Evolutionary conservation across 1,140 invertebrate species (phyloP).

Genomic region (Apis florea): DNA sequence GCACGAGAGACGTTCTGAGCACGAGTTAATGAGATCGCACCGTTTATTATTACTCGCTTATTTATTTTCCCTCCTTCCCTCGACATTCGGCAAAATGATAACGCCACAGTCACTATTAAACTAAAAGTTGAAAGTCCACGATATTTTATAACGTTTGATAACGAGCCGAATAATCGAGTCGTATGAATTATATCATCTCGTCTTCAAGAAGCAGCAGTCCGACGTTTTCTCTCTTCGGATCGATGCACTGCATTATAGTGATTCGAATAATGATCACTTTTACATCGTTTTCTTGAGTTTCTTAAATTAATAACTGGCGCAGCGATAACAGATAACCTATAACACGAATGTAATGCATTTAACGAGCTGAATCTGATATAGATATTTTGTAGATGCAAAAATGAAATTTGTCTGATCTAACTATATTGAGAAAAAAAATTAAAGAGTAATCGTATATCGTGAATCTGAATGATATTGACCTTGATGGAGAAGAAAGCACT

Average conservation of each 20-base stretch:
- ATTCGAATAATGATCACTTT: neutral
- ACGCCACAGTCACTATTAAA: neutral
- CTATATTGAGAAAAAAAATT: neutral
- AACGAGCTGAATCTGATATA: too few relatives aligned
- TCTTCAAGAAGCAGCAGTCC: neutral
- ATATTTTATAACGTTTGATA: conserved; percentile 28
- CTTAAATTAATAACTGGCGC: neutral
- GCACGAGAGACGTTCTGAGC: conserved; percentile 20
- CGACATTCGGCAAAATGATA: conserved; percentile 12
- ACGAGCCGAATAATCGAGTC: neutral
- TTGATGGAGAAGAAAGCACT: neutral
- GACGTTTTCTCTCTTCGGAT: too few relatives aligned
- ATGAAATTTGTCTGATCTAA: neutral
- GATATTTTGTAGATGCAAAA: too few relatives aligned
- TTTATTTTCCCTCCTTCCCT: conserved; percentile 35
- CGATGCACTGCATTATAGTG: neutral
- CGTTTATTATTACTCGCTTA: conserved; percentile 14
- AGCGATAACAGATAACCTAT: neutral
- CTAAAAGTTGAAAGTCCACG: conserved; percentile 44
- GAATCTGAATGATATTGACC: neutral
- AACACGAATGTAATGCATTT: too few relatives aligned
- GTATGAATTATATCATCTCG: neutral
- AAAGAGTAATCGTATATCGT: neutral
- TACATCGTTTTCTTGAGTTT: neutral
- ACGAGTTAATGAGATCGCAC: conserved; percentile 19